These are phyloP conservation scores for Pelodiscus sinensis DNA, from an alignment of 2,113 vertebrate genomes.

Conservation along the genomic window DNA sequence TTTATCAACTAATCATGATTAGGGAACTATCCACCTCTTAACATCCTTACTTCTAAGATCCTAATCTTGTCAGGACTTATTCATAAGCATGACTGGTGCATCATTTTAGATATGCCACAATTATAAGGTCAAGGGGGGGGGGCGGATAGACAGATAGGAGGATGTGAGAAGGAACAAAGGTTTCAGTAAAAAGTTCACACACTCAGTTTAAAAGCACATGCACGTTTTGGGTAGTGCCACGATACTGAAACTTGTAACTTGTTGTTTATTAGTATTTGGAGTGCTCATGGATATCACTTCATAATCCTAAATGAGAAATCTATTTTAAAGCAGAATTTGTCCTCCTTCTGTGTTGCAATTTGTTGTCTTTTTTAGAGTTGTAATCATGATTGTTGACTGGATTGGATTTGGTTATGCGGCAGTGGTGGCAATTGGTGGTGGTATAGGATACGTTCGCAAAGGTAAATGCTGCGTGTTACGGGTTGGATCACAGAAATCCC, in stretches of 20 bases:
- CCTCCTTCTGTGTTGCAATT: background rate
- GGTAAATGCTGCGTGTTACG: constrained; percentile 73
- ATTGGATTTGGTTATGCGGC: constrained; percentile 90
- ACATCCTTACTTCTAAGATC: background rate
- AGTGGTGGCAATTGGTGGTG: constrained; percentile 85
- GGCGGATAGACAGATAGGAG: rapidly evolving
- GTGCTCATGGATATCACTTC: background rate
- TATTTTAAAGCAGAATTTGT: background rate
- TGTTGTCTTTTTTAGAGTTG: constrained; percentile 32
- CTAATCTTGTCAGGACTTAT: rapidly evolving
- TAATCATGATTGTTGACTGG: constrained; percentile 87
- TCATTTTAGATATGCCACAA: rapidly evolving
- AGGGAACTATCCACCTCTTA: too few species aligned
- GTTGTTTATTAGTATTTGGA: background rate
- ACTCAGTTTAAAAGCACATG: background rate
- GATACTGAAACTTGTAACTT: rapidly evolving
- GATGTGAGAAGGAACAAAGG: background rate
- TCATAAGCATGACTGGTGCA: background rate
- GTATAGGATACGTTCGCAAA: constrained; percentile 89
- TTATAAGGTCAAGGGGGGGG: background rate
- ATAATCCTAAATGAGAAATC: background rate
- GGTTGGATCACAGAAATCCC: background rate
- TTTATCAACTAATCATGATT: too few species aligned
- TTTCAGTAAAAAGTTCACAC: background rate
- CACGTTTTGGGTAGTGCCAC: background rate